phyloP scores from a whole-genome alignment of 2,888 invertebrate genomes.

The Lasioglossum pauxillum region DNA sequence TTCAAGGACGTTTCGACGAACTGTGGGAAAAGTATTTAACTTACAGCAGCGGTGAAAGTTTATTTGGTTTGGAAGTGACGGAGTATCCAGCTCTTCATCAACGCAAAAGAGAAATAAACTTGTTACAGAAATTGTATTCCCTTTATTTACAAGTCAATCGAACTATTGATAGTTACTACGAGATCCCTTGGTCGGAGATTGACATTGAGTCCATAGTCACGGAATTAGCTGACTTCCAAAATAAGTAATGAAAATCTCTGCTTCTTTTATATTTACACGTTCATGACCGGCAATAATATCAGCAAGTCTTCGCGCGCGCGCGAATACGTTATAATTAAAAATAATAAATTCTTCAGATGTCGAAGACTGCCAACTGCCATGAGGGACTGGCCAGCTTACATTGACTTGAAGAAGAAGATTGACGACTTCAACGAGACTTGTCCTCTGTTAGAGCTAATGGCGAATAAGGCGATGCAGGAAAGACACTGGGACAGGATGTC shows the following conservation, averaged over 20 bases:
- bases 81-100: slow-evolving; percentile 93
- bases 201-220: slow-evolving; percentile 92
- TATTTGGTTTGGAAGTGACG: slow-evolving; percentile 93
- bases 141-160: slow-evolving; percentile 93
- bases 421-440: slow-evolving; percentile 96
- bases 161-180: slow-evolving; percentile 94
- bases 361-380: slow-evolving; percentile 93
- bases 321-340: neutral
- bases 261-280: neutral
- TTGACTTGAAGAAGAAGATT: slow-evolving; percentile 94
- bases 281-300: too few species aligned
- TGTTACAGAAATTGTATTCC: slow-evolving; percentile 92
- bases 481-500: slow-evolving; percentile 91
- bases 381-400: slow-evolving; percentile 95
- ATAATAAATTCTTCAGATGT: slow-evolving; percentile 86
- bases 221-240: slow-evolving; percentile 93
- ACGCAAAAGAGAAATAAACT: slow-evolving; percentile 93
- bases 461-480: slow-evolving; percentile 93
- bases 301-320: too few species aligned
- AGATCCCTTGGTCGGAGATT: slow-evolving; percentile 93
- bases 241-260: slow-evolving; percentile 82
- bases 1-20: slow-evolving; percentile 93
- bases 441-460: slow-evolving; percentile 94
- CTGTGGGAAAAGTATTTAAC: slow-evolving; percentile 93
- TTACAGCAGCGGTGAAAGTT: slow-evolving; percentile 92